Percentiles rank a stretch among this genome's conserved stretches.
Evolutionary conservation across 1,140 invertebrate species (phyloP).

Genomic region (Leptinotarsa texana): DNA sequence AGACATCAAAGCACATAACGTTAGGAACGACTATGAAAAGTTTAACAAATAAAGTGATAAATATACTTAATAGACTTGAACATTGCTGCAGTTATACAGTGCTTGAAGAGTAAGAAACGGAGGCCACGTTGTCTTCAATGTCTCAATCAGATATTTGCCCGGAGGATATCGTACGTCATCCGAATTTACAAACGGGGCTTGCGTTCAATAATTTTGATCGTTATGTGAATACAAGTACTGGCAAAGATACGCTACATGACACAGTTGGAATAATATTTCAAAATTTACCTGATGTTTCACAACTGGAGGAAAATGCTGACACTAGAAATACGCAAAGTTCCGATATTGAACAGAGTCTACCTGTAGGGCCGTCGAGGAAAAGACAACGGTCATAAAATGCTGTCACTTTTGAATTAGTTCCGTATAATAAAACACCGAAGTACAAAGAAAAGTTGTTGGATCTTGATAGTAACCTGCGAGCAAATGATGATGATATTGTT

Average conservation of each 20-base stretch:
- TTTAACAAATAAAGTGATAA: constrained; percentile 45
- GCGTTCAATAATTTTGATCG: constrained; percentile 57
- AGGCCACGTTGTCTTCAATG: constrained; percentile 37
- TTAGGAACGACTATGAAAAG: constrained; percentile 39
- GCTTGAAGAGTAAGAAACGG: constrained; percentile 50
- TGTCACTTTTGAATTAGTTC: constrained; percentile 31
- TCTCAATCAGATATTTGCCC: constrained; percentile 39
- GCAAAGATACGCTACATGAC: constrained; percentile 56
- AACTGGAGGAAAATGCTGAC: constrained; percentile 11
- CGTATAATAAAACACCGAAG: constrained; percentile 44
- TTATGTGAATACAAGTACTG: constrained; percentile 55
- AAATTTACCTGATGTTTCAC: constrained; percentile 27
- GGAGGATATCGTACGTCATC: constrained; percentile 33
- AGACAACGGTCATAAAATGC: constrained; percentile 28
- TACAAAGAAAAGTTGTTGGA: constrained; percentile 30
- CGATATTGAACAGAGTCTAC: neutral
- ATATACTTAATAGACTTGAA: constrained; percentile 44
- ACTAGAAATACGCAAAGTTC: constrained; percentile 10
- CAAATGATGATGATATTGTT: constrained; percentile 10
- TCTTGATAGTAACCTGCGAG: constrained; percentile 25
- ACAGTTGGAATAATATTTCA: constrained; percentile 58
- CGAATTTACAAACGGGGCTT: constrained; percentile 46
- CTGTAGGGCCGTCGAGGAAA: neutral
- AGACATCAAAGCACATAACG: constrained; percentile 36
- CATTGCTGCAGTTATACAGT: constrained; percentile 48